Conservation (phyloP, 1,140 invertebrate genomes). For the Drosophila repleta region DNA sequence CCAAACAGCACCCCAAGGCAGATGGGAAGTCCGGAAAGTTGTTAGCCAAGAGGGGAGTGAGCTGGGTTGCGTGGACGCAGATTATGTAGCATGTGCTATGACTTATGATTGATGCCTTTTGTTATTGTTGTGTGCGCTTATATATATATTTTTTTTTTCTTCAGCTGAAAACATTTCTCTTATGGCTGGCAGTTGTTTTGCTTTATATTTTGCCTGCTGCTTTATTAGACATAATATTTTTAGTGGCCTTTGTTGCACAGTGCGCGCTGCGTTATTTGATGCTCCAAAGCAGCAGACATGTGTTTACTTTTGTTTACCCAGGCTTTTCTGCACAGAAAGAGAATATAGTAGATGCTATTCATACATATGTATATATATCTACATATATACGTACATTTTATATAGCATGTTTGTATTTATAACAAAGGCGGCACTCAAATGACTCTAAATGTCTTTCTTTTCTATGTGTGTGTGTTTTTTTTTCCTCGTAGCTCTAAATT, state of each 20-base stretch:
- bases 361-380: not conserved
- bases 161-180: slow-evolving; percentile 18
- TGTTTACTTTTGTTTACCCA: slow-evolving; percentile 70
- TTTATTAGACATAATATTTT: slow-evolving; percentile 82
- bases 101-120: slow-evolving; percentile 82
- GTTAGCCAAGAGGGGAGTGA: not conserved
- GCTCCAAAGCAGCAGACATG: slow-evolving; percentile 60
- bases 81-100: slow-evolving; percentile 72
- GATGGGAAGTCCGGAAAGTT: not conserved
- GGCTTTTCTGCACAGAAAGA: slow-evolving; percentile 9
- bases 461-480: slow-evolving; percentile 1
- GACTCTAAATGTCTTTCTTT: slow-evolving; percentile 50
- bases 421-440: slow-evolving; percentile 72
- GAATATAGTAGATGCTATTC: slow-evolving; percentile 1
- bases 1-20: slow-evolving; percentile 8
- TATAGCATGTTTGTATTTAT: slow-evolving; percentile 46
- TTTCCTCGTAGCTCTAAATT: slow-evolving; percentile 57
- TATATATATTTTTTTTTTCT: slow-evolving; percentile 4
- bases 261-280: slow-evolving; percentile 51
- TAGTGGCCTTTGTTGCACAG: slow-evolving; percentile 67
- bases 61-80: slow-evolving; percentile 27
- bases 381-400: slow-evolving; percentile 35
- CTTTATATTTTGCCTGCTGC: slow-evolving; percentile 57
- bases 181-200: slow-evolving; percentile 36
- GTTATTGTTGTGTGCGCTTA: slow-evolving; percentile 56